Conservation (phyloP, 1,140 invertebrate genomes). For the Bombus picipes region DNA sequence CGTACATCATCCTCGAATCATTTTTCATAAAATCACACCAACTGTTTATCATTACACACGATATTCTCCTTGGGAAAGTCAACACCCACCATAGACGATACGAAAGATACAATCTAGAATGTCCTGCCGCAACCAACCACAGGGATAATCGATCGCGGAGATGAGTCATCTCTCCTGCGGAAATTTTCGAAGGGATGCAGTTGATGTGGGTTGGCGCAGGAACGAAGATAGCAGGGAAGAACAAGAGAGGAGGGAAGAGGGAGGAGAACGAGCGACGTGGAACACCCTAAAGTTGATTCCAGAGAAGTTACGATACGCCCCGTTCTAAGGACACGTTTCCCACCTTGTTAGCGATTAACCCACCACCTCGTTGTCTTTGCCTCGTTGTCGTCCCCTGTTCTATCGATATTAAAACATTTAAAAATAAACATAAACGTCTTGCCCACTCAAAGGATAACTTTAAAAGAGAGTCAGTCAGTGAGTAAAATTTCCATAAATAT, state of each 20-base stretch:
- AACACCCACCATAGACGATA: slow-evolving; percentile 3
- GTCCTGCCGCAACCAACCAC: slow-evolving; percentile 34
- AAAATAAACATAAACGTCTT: neutral
- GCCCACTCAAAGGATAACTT: neutral
- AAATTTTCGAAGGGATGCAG: slow-evolving; percentile 57
- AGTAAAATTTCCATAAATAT: no score
- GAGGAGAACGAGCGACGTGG: slow-evolving; percentile 28
- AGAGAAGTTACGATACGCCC: neutral
- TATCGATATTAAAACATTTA: neutral
- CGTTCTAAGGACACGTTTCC: slow-evolving; percentile 16
- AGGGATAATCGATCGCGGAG: slow-evolving; percentile 66
- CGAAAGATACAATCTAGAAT: slow-evolving; percentile 38
- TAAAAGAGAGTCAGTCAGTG: no score
- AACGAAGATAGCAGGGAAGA: no score
- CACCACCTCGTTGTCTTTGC: neutral
- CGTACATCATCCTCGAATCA: neutral
- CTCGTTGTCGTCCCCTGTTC: no score
- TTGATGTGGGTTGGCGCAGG: slow-evolving; percentile 17
- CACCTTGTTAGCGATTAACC: slow-evolving; percentile 39
- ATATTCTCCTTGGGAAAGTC: neutral
- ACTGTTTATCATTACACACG: neutral
- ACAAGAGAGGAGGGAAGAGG: neutral
- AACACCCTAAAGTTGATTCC: slow-evolving; percentile 43
- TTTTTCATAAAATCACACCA: neutral
- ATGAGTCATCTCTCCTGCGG: slow-evolving; percentile 67